Conservation (phyloP, 92 coral and sea anemone species). For the Parazoanthus darwini region DNA sequence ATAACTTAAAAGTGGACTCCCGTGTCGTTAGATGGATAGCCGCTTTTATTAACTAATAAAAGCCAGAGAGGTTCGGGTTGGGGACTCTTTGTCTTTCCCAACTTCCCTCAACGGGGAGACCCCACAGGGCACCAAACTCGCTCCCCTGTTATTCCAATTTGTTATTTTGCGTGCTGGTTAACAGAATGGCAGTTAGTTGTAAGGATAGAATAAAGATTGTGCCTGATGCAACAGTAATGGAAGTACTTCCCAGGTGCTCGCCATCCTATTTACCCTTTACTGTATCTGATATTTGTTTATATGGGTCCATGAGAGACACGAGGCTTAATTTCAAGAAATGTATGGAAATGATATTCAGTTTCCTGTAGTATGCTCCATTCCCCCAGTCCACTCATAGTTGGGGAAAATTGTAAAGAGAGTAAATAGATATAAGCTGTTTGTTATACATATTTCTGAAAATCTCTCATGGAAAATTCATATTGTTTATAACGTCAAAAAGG, state of each 20-base stretch:
- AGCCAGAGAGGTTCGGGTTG: constrained; percentile 2
- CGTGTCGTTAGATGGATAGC: neutral
- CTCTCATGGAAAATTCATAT: constrained; percentile 1
- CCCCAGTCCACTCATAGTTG: neutral
- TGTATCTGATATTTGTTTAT: constrained; percentile 24
- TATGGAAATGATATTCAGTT: no score
- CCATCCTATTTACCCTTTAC: neutral
- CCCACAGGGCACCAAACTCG: constrained; percentile 47
- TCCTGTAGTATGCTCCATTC: neutral
- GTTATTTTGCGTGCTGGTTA: constrained; percentile 33
- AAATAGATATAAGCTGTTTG: neutral
- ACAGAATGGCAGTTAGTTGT: constrained; percentile 16
- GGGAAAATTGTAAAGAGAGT: no score
- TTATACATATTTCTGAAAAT: neutral
- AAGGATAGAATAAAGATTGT: constrained; percentile 19
- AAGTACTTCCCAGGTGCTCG: constrained; percentile 46
- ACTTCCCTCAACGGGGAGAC: constrained; percentile 23
- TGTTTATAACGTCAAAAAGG: neutral
- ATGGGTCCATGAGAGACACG: constrained; percentile 14
- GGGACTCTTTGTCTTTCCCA: neutral
- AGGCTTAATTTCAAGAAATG: no score
- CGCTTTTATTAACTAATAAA: constrained; percentile 20
- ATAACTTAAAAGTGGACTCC: neutral
- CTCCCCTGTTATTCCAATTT: no score
- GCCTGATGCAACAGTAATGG: constrained; percentile 44